Percentiles rank a stretch among this genome's conserved stretches.
Conservation (phyloP, 1,140 invertebrate genomes). For the Oryctes rhinoceros region DNA sequence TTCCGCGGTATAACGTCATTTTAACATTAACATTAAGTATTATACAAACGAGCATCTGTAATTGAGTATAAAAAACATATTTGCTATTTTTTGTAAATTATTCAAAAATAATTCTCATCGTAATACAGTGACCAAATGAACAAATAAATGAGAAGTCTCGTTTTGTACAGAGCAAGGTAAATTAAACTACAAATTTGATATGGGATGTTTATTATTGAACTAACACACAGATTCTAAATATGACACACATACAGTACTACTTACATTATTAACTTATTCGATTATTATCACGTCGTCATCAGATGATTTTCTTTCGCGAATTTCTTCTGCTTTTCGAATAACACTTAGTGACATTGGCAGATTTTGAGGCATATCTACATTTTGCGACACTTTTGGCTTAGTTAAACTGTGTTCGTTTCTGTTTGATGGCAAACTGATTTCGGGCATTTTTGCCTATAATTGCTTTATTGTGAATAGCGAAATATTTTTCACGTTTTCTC, state of each 20-base stretch:
- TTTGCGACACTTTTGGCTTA: conserved; percentile 32
- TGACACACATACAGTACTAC: background rate
- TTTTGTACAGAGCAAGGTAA: too few relatives aligned
- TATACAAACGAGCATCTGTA: too few relatives aligned
- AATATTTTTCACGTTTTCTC: conserved; percentile 33
- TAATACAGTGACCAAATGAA: too few relatives aligned
- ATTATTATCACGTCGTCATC: conserved; percentile 54
- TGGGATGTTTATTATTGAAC: background rate
- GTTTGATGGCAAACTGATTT: background rate
- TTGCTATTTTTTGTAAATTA: too few relatives aligned
- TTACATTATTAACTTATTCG: conserved; percentile 44
- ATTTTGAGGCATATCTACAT: conserved; percentile 43
- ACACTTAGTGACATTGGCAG: conserved; percentile 49
- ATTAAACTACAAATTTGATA: too few relatives aligned
- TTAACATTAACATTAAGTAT: too few relatives aligned
- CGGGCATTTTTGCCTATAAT: conserved; percentile 38
- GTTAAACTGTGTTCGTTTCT: conserved; percentile 8
- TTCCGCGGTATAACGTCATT: too few relatives aligned
- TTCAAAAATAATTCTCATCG: too few relatives aligned
- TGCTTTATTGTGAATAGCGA: conserved; percentile 35
- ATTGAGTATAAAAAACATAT: too few relatives aligned
- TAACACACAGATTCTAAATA: background rate
- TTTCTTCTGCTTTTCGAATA: conserved; percentile 47
- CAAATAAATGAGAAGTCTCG: too few relatives aligned
- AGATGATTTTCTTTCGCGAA: conserved; percentile 43